Evolutionary conservation across 2,113 vertebrate species (phyloP), one percentile per base, ranked within the genome.

Genomic region (Cololabis saira): DNA sequence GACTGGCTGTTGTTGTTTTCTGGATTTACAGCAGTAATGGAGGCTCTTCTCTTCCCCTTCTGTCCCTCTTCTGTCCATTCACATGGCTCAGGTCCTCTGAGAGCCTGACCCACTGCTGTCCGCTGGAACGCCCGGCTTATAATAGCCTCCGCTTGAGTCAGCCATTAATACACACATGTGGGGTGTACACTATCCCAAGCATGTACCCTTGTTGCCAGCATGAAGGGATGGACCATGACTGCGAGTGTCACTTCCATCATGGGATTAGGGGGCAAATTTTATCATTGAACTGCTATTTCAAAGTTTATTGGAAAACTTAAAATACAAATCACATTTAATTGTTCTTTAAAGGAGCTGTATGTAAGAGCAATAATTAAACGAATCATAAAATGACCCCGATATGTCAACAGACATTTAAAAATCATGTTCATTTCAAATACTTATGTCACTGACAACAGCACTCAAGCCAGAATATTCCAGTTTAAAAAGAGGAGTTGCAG

Each of bases 71-170:
- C n/a, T n/a, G 76, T 78, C 83, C 90, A 92, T 91, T 90, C 86
- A 90, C 80, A 54, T 64, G 33, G 71, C 73, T 80, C 71, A 54
- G 74, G 21, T 24, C 27, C 49, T 66, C 63, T 58, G 64, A 8
- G 69, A 65, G 61, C 52, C 51, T 56, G 71, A 59, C 61, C 48
- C 12, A 1, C 55, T 76, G 67, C 71, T 76, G 54, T 56, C 68
- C 56, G 51, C 49, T 76, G 75, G 70, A 80, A 65, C 69, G 18
- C 14, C 54, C 56, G 71, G 81, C 91, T 91, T 92, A 91, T 87
- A 92, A 94, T 94, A 94, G 92, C 89, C 64, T 58, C 61, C 57
- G 78, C 85, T 82, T 78, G 79, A 88, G 80, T 88, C 81, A 87
- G 89, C 83, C 87, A 87, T 83, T 85, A 90, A 86, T 74, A 83